Percentiles rank a stretch among this genome's conserved stretches.
phyloP scores from a whole-genome alignment of 2,888 invertebrate genomes.

The Ceriagrion tenellum region DNA sequence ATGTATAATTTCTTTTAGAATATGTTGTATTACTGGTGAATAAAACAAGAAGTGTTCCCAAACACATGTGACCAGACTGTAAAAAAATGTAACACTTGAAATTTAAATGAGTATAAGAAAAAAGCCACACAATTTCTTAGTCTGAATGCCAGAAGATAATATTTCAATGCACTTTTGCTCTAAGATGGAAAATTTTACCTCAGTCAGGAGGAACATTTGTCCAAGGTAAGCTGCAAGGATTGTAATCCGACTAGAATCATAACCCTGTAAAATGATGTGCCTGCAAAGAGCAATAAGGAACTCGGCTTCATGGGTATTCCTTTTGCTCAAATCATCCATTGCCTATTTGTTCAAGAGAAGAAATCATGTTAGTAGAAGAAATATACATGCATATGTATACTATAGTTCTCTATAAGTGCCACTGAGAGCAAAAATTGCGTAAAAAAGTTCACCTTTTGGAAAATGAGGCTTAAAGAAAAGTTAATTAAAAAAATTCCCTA shows the following conservation, averaged over 20 bases:
- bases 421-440: too few species aligned
- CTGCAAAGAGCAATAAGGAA: constrained; percentile 83
- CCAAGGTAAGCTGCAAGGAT: constrained; percentile 87
- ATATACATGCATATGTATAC: too few species aligned
- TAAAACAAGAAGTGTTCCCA: too few species aligned
- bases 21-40: too few species aligned
- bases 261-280: constrained; percentile 83
- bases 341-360: constrained; percentile 74
- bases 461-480: too few species aligned
- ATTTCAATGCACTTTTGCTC: too few species aligned
- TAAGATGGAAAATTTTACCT: constrained; percentile 75
- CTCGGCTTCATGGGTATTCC: constrained; percentile 83
- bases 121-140: too few species aligned
- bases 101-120: constrained; percentile 59
- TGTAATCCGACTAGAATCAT: constrained; percentile 83
- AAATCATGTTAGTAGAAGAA: not conserved
- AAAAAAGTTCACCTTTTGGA: too few species aligned
- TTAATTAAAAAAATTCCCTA: too few species aligned
- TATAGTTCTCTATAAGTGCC: too few species aligned
- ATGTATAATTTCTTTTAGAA: too few species aligned
- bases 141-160: too few species aligned
- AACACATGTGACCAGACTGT: constrained; percentile 69
- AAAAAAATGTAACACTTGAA: constrained; percentile 73
- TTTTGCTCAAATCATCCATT: constrained; percentile 82
- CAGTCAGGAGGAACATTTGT: constrained; percentile 82